Conservation (phyloP, 2,113 vertebrate genomes). For the Leuciscus idus region DNA sequence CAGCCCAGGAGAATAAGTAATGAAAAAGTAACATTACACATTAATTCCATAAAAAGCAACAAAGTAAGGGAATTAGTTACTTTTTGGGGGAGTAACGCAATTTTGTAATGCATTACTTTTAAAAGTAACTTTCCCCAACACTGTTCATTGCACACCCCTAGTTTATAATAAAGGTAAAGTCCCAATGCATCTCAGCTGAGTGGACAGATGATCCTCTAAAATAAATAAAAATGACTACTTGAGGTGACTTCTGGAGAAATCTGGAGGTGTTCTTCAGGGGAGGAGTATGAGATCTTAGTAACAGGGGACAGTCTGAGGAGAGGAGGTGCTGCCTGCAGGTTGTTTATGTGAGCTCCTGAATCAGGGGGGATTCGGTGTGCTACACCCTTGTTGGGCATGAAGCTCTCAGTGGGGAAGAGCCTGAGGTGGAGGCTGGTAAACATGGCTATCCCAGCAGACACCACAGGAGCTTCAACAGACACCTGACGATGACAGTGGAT, state of each 20-base stretch:
- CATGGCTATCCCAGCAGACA: conserved; percentile 86
- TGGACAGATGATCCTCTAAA: background rate
- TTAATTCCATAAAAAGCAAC: too few species aligned
- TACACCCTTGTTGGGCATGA: conserved; percentile 86
- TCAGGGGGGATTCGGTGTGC: conserved; percentile 84
- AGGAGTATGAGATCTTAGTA: conserved; percentile 32
- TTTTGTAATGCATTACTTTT: too few species aligned
- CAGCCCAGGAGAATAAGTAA: too few species aligned
- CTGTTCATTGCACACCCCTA: background rate
- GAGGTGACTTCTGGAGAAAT: conserved; percentile 18
- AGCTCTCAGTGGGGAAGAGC: conserved; percentile 88
- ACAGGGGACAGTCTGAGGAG: conserved; percentile 51
- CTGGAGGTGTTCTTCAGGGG: conserved; percentile 4
- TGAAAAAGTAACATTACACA: too few species aligned
- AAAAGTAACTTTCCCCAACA: too few species aligned
- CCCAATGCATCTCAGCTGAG: background rate
- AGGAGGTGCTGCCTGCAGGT: conserved; percentile 69
- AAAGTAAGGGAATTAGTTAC: too few species aligned
- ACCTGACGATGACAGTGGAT: conserved; percentile 19
- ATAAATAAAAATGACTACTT: background rate
- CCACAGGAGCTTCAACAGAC: conserved; percentile 70
- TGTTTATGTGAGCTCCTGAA: conserved; percentile 77
- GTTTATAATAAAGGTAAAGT: background rate
- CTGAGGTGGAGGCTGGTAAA: conserved; percentile 92
- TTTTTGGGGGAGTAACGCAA: too few species aligned